phyloP scores from a whole-genome alignment of 2,888 invertebrate species.

The Andricus quercusramuli region DNA sequence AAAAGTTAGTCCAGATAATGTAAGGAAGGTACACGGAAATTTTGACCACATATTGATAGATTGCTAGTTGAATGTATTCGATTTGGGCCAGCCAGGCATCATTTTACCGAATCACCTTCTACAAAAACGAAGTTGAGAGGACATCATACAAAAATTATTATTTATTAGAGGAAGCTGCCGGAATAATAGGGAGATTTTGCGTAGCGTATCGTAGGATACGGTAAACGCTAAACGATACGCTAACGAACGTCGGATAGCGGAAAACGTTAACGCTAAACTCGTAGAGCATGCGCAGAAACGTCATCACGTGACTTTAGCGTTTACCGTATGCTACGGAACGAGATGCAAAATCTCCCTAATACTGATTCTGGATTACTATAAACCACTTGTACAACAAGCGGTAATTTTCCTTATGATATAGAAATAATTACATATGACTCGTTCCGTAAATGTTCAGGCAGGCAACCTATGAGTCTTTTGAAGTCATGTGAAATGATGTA shows the following conservation, averaged over 20 bases:
- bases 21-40: neutral
- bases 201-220: too few species aligned
- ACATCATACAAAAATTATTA: neutral
- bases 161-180: neutral
- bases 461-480: too few species aligned
- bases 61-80: constrained; percentile 10
- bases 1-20: constrained; percentile 6
- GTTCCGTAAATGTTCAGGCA: too few species aligned
- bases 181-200: too few species aligned
- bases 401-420: neutral
- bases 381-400: neutral
- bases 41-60: neutral
- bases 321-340: too few species aligned
- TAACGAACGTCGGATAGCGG: too few species aligned
- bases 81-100: constrained; percentile 4
- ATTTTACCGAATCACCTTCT: neutral
- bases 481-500: too few species aligned
- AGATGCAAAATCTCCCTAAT: too few species aligned
- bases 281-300: too few species aligned
- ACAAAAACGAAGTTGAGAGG: neutral
- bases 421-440: neutral
- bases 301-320: too few species aligned
- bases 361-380: neutral
- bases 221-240: too few species aligned
- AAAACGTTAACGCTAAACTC: too few species aligned